Conservation (phyloP, 2,113 vertebrate species). For the Psettodes erumei region DNA sequence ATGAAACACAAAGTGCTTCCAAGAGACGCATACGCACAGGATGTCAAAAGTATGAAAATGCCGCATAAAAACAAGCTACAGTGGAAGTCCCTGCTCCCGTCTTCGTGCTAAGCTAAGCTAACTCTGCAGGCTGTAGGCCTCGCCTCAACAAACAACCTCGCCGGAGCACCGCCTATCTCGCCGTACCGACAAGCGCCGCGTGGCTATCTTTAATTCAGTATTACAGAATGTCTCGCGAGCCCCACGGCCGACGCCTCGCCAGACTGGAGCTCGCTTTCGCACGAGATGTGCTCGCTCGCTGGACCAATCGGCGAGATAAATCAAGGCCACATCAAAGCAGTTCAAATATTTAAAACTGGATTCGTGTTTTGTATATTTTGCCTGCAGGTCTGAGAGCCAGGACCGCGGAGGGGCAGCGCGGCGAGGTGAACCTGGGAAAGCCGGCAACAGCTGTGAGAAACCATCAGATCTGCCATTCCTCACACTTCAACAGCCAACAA, state of each 20-base stretch:
- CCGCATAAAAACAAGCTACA: too few relatives aligned
- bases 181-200: neutral
- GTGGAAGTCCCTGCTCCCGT: neutral
- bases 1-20: neutral
- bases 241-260: neutral
- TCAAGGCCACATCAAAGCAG: constrained; percentile 67
- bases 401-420: constrained; percentile 64
- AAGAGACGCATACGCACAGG: neutral
- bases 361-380: constrained; percentile 75
- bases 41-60: too few relatives aligned
- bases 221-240: neutral
- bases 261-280: constrained; percentile 25
- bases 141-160: neutral
- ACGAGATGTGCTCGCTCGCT: constrained; percentile 31
- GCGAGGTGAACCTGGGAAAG: constrained; percentile 65
- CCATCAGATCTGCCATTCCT: constrained; percentile 77
- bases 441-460: constrained; percentile 76
- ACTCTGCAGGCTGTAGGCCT: neutral
- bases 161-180: neutral
- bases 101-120: neutral
- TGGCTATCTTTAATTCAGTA: neutral
- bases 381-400: constrained; percentile 55
- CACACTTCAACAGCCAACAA: constrained; percentile 81
- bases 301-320: constrained; percentile 40
- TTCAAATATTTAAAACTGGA: constrained; percentile 65